Evolutionary conservation across 2,888 invertebrate genomes (phyloP), one percentile per base, ranked within the genome.

Genomic region (Megalurothrips usitatus): DNA sequence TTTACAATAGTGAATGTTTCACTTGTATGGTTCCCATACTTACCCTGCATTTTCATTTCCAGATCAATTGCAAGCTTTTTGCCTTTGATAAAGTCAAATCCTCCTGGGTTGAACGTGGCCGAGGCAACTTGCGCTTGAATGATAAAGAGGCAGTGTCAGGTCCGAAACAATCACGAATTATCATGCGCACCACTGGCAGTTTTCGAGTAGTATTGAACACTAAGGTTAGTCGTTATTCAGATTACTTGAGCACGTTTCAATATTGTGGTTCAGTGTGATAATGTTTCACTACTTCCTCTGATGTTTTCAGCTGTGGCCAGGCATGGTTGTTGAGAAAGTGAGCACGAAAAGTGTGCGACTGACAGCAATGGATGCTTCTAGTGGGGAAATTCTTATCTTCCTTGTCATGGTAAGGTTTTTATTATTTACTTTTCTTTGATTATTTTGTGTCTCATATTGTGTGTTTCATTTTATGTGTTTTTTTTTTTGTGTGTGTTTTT

Each of bases 201-300:
- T 91, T 97, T 84, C 91, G 96, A 81, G 93, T 98, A 81, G 92
- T 97, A 85, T 90, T 98, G 82, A 98, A 98, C 87, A 97, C 97
- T 75, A 96, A 96, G 90, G 92, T 94, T 79, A 78, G 80, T 81
- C 79, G 23, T 43, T 19, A 82, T n/a, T 49, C 17, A 49, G 78
- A 48, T 26, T 14, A 80, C 17, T 43, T 2, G 34, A 43, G 34
- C 78, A 26, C 43, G 28, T 23, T 81, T 79, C 19, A 81, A 79
- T 34, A 48, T 79, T 58, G 10, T n/a, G n/a, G n/a, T n/a, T n/a
- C n/a, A n/a, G n/a, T n/a, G 23, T 19, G n/a, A 78, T 81, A 6
- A 11, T 52, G 80, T 48, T 75, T 80, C 78, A 58, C 34, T 75
- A 75, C 52, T 26, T 75, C 75, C 28, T 82, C 79, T 82, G 81